Base-by-base conservation (phyloP, 2,113 vertebrate genomes). In the Alethe diademata region DNA sequence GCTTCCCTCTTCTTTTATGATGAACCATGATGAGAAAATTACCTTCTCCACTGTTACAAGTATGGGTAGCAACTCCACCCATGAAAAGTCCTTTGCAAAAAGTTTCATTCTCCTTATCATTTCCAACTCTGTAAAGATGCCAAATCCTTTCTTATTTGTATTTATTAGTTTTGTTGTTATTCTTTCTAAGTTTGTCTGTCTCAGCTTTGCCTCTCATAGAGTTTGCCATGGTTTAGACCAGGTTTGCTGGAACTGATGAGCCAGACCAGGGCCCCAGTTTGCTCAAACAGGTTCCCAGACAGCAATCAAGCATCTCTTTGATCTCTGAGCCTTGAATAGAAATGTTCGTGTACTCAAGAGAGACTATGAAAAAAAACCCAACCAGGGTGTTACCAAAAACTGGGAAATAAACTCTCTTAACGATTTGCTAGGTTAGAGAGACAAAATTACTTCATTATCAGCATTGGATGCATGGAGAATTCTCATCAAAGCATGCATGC, bases 351-450 rank as follows among this genome's bases (percentile, higher is more conserved):
- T 24, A 40, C 5, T 71, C 12, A 64, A 50, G 33, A 24, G 4
- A 57, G 8, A 64, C 3, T 2, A 36, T 6, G 15, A 15, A 19
- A 15, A 43, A 61, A 42, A 42, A 14, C 2, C 3, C 12, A 14
- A 14, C 24, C 9, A 45, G 14, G 7, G 6, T 26, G 17, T 33
- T 14, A 45, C 33, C 0, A 0, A 60, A 69, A 38, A 33, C 26
- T 23, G 54, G 38, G 54, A 47, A 28, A 35, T 38, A 90, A 58
- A 54, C 4, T 38, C 38, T 45, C 45, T 12, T 53, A 78, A 50
- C 1, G 45, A 33, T 53, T 69, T 76, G 22, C 22, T 69, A 11
- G 17, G 11, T 28, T 69, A 28, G 18, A 38, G n/a, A 12, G 18
- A 19, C 8, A 38, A 60, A 69, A 53, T 45, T 78, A 16, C 38